Conservation (phyloP, 2,113 vertebrate genomes). For the cattle (Bos taurus) region DNA sequence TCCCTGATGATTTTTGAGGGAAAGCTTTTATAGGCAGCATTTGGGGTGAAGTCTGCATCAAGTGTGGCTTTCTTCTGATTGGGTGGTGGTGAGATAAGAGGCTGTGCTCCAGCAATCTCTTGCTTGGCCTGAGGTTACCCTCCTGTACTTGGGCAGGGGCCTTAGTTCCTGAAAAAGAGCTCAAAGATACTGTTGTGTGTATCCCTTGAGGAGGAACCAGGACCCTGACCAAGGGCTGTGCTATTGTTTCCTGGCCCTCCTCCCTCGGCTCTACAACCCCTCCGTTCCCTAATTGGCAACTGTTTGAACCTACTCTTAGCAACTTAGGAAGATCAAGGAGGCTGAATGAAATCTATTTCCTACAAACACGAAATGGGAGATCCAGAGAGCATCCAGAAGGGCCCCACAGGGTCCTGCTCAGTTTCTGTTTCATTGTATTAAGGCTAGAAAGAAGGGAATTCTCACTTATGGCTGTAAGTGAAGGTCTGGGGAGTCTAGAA, state of each 20-base stretch:
- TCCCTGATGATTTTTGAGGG: not conserved
- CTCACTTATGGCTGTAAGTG: not conserved
- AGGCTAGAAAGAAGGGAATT: not conserved
- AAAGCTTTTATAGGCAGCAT: not conserved
- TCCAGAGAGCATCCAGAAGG: not conserved
- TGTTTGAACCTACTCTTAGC: not conserved
- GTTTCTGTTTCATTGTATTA: not conserved
- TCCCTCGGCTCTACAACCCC: not conserved
- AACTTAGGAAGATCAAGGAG: not conserved
- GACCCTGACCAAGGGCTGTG: accelerated
- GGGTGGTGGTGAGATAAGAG: not conserved
- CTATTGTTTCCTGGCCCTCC: not conserved
- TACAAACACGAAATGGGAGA: not conserved
- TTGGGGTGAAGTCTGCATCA: not conserved
- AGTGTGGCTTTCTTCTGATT: not conserved
- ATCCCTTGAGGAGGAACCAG: not conserved
- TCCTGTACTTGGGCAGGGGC: not conserved
- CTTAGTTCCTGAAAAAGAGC: not conserved
- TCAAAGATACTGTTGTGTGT: not conserved
- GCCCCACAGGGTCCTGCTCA: not conserved
- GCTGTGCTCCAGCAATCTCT: not conserved
- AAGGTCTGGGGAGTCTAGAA: not conserved
- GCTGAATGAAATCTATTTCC: not conserved
- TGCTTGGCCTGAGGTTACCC: not conserved
- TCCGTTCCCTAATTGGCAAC: not conserved